Percentiles rank a stretch among this genome's conserved stretches.
phyloP scores from a whole-genome alignment of 2,888 invertebrate genomes.

The Trissonchulus latispiculum region DNA sequence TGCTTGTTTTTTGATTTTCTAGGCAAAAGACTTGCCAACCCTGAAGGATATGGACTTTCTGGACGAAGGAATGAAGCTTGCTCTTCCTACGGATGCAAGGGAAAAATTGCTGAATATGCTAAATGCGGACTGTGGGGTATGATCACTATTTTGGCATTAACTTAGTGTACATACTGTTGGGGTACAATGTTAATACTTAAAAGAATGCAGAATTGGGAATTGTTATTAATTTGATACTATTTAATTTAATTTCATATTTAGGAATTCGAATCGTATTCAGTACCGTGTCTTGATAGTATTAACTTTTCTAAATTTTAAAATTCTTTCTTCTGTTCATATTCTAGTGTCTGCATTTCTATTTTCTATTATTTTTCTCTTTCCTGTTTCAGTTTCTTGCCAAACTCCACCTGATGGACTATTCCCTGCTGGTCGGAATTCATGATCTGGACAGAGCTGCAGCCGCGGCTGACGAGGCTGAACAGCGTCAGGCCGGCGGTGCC shows the following conservation, averaged over 20 bases:
- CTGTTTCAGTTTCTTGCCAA: conserved; percentile 69
- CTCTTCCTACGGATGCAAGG: conserved; percentile 83
- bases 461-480: neutral
- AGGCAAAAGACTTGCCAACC: conserved; percentile 90
- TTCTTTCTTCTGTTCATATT: too few relatives aligned
- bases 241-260: too few relatives aligned
- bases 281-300: too few relatives aligned
- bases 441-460: conserved; percentile 54
- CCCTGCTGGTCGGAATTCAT: conserved; percentile 85
- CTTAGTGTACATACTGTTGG: too few relatives aligned
- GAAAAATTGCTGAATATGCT: conserved; percentile 79
- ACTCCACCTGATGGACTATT: conserved; percentile 97
- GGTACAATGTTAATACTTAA: too few relatives aligned
- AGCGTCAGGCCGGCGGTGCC: neutral
- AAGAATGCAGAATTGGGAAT: too few relatives aligned
- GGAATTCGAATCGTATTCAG: too few relatives aligned
- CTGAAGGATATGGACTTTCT: conserved; percentile 98
- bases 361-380: too few relatives aligned
- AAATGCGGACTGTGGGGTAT: conserved; percentile 80
- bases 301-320: too few relatives aligned
- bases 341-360: too few relatives aligned
- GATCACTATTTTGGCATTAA: too few relatives aligned
- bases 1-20: conserved; percentile 26
- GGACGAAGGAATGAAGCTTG: conserved; percentile 82
- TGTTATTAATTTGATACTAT: too few relatives aligned